Base-by-base conservation (phyloP, 2,888 invertebrate species). In the Drosophila niveifrons region DNA sequence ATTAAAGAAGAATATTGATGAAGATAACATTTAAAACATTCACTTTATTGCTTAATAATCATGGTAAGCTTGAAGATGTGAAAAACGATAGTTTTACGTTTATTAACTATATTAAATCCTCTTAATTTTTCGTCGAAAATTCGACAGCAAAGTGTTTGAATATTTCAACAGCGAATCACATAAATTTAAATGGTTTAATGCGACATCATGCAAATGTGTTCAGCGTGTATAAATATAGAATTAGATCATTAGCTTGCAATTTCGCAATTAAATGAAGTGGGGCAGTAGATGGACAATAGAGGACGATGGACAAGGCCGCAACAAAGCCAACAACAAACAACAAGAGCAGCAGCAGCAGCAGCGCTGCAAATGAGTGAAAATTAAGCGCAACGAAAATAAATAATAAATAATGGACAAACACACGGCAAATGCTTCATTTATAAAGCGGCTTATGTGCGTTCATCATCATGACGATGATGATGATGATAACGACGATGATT, bases 401-500 rank as follows among this genome's bases (percentile, higher is more conserved):
- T 89, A 36, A 36, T 36, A 84, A 84, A 74, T 84, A 73, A 81
- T 89, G 66, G 52, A 65, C 58, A 66, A 73, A 67, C 66, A 63
- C 56, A 48, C 66, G 17, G 18, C 72, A 75, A 74, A 68, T 67
- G 56, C 72, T 75, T 73, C 75, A 84, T 81, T 84, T 72, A 64
- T 65, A 81, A 89, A 89, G 73, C 85, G 43, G 87, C 84, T 89
- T 85, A 75, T 65, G 64, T 46, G 46, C 29, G 51, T 28, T 67
- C 44, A 50, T 72, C 44, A 51, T 61, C 46, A 47, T 61, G 62
- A 31, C 44, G 58, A 50, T 59, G 48, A 62, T 64, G 2, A 43
- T 43, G 6, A 41, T 47, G 18, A 10, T 56, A 31, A 10, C 23
- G 56, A 36, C 41, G 58, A 51, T 63, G 51, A 62, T 65, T 36